These are phyloP conservation scores for Andrena haemorrhoa DNA, from an alignment of 2,888 invertebrate genomes.

Conservation along the genomic window DNA sequence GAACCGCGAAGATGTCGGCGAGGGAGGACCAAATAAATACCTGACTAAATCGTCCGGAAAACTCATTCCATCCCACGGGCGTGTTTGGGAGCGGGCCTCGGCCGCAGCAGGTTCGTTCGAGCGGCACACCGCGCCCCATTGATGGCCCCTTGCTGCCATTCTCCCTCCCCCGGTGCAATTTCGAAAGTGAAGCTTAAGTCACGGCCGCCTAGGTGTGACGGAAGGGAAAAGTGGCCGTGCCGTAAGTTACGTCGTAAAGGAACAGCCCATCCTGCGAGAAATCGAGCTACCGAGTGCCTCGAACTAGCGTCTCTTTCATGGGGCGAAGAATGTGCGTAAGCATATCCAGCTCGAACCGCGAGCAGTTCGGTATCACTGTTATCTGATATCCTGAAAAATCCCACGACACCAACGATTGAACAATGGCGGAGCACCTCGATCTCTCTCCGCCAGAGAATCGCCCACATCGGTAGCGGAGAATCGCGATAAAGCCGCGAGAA, in stretches of 20 bases:
- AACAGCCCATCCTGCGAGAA: neutral
- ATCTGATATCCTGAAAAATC: neutral
- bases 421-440: neutral
- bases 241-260: slow-evolving; percentile 50
- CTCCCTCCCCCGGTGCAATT: slow-evolving; percentile 51
- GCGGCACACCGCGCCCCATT: slow-evolving; percentile 53
- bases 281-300: neutral
- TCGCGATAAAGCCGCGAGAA: slow-evolving; percentile 12
- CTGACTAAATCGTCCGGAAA: slow-evolving; percentile 81
- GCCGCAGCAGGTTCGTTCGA: slow-evolving; percentile 55
- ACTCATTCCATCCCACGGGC: slow-evolving; percentile 78
- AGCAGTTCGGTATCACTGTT: too few species aligned
- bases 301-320: neutral
- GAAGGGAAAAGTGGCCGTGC: slow-evolving; percentile 34
- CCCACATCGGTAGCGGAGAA: neutral
- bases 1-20: slow-evolving; percentile 72
- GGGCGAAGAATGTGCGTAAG: neutral
- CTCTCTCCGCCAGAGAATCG: neutral
- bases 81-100: slow-evolving; percentile 63
- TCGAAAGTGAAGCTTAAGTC: slow-evolving; percentile 60
- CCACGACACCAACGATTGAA: neutral
- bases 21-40: slow-evolving; percentile 78
- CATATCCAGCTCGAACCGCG: too few species aligned
- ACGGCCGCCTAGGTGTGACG: slow-evolving; percentile 40
- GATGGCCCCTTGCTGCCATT: slow-evolving; percentile 35